Percentiles rank a stretch among this genome's conserved stretches.
phyloP scores from a whole-genome alignment of 2,888 invertebrate genomes.

The Rhimphoctona megacephalus region DNA sequence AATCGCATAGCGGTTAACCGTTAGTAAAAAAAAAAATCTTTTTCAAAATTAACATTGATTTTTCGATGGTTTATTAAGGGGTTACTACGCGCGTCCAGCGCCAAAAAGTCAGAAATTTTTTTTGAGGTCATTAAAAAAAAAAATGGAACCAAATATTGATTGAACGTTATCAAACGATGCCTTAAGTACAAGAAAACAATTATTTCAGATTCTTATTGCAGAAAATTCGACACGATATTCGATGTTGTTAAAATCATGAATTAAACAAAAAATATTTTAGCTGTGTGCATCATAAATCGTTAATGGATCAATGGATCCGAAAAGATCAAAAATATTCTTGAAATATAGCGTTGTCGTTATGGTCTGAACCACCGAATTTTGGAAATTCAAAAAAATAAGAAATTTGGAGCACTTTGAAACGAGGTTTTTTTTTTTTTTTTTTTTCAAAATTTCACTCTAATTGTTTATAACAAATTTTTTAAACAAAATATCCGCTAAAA shows the following conservation, averaged over 20 bases:
- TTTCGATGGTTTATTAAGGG: background rate
- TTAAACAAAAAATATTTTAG: background rate
- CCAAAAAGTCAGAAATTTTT: too few relatives aligned
- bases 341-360: background rate
- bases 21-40: constrained; percentile 85
- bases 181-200: too few relatives aligned
- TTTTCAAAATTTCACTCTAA: too few relatives aligned
- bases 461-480: background rate
- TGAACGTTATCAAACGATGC: too few relatives aligned
- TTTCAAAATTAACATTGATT: too few relatives aligned
- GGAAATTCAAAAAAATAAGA: background rate
- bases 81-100: background rate
- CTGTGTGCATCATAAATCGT: background rate
- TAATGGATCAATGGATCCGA: background rate
- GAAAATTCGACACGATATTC: background rate
- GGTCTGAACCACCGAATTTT: background rate
- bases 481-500: background rate
- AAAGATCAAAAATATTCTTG: background rate
- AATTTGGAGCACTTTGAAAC: background rate
- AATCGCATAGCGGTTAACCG: constrained; percentile 91
- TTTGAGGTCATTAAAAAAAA: too few relatives aligned
- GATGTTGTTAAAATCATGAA: background rate
- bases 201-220: too few relatives aligned
- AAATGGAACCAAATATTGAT: too few relatives aligned
- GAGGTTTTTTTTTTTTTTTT: too few relatives aligned